These are phyloP conservation scores for Phlogophora meticulosa DNA, from an alignment of 2,888 invertebrate species.

Conservation along the genomic window DNA sequence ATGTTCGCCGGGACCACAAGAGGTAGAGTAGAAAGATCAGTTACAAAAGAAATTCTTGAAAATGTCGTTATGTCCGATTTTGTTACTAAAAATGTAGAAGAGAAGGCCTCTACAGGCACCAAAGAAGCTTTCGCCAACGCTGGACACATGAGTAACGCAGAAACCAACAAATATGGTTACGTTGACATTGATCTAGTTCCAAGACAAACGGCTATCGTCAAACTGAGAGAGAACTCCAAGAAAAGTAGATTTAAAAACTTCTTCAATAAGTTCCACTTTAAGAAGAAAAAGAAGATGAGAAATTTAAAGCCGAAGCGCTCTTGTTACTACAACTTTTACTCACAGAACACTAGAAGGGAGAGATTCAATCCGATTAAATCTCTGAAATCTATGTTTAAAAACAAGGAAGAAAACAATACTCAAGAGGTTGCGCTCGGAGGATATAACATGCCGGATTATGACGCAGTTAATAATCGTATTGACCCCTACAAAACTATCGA, in stretches of 20 bases:
- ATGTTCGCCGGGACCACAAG: background rate
- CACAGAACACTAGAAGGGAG: slow-evolving; percentile 52
- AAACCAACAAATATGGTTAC: slow-evolving; percentile 64
- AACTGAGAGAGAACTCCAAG: slow-evolving; percentile 60
- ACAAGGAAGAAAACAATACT: slow-evolving; percentile 42
- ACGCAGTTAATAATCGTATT: slow-evolving; percentile 61
- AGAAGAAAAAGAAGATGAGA: slow-evolving; percentile 46
- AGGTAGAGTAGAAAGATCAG: slow-evolving; percentile 29
- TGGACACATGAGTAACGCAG: slow-evolving; percentile 8
- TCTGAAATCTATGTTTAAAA: slow-evolving; percentile 72
- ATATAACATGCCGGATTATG: slow-evolving; percentile 65
- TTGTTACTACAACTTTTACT: background rate
- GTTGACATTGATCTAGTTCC: slow-evolving; percentile 72
- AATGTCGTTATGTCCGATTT: slow-evolving; percentile 20
- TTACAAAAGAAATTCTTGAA: slow-evolving; percentile 12
- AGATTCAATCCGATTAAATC: slow-evolving; percentile 77
- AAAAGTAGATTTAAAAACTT: slow-evolving; percentile 65
- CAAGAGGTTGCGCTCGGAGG: too few species aligned
- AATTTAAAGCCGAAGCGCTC: slow-evolving; percentile 47
- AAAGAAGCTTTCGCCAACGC: slow-evolving; percentile 16
- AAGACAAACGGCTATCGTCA: slow-evolving; percentile 71
- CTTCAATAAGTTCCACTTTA: slow-evolving; percentile 68
- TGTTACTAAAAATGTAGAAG: slow-evolving; percentile 26
- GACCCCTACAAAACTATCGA: slow-evolving; percentile 66
- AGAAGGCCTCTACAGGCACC: slow-evolving; percentile 26